These are phyloP conservation scores for Ormyrus pomaceus DNA, from an alignment of 2,888 invertebrate species.

Conservation along the genomic window DNA sequence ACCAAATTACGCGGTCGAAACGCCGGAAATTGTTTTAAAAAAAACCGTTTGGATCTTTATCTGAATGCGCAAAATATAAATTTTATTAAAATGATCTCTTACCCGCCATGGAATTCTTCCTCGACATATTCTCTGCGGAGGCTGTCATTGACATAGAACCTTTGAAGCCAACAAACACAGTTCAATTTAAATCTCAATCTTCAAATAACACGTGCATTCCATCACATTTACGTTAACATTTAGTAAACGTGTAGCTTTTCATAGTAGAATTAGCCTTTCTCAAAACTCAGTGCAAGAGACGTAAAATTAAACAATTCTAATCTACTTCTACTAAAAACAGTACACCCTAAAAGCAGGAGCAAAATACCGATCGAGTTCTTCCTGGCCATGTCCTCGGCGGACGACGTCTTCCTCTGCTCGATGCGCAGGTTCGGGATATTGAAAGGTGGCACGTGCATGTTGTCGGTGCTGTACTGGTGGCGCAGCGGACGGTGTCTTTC, in stretches of 20 bases:
- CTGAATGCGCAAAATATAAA: not conserved
- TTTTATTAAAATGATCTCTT: slow-evolving; percentile 50
- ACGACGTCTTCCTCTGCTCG: slow-evolving; percentile 91
- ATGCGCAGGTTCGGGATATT: slow-evolving; percentile 92
- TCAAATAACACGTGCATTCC: too few relatives aligned
- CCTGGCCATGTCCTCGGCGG: slow-evolving; percentile 93
- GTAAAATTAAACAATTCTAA: too few relatives aligned
- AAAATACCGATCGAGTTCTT: slow-evolving; percentile 86
- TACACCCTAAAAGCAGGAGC: not conserved
- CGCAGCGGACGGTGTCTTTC: slow-evolving; percentile 86
- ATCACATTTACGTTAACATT: too few relatives aligned
- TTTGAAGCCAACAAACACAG: slow-evolving; percentile 39
- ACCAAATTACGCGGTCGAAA: too few relatives aligned
- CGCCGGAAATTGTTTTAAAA: not conserved
- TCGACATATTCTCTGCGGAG: slow-evolving; percentile 78
- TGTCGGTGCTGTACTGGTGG: slow-evolving; percentile 91
- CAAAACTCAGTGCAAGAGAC: too few relatives aligned
- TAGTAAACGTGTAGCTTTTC: too few relatives aligned
- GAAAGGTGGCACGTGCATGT: slow-evolving; percentile 89
- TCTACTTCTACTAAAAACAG: not conserved
- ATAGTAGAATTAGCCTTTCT: too few relatives aligned
- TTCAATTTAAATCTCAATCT: too few relatives aligned
- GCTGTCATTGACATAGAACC: slow-evolving; percentile 73
- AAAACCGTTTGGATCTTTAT: not conserved
- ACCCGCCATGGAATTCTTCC: slow-evolving; percentile 77